phyloP scores from a whole-genome alignment of 1,140 invertebrate genomes.

The Prorops nasuta region DNA sequence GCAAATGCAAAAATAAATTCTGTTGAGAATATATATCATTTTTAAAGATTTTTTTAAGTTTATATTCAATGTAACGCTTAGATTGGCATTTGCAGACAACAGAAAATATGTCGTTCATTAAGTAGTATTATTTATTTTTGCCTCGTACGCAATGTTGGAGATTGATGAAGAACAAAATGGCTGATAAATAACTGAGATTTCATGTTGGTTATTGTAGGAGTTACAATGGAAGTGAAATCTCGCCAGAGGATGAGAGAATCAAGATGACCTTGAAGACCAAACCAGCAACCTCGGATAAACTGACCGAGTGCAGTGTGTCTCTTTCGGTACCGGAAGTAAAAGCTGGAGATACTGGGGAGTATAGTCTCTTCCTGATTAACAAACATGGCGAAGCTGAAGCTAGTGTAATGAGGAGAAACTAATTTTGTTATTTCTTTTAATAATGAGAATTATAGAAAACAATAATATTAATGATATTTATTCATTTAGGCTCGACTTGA shows the following conservation, averaged over 20 bases:
- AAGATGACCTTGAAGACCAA: constrained; percentile 60
- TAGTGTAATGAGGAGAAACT: constrained; percentile 58
- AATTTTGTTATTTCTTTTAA: neutral
- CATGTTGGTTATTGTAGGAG: constrained; percentile 39
- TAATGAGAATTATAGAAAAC: neutral
- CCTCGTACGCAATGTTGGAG: too few relatives aligned
- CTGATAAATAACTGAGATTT: too few relatives aligned
- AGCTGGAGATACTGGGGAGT: constrained; percentile 76
- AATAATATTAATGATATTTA: neutral
- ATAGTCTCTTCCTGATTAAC: constrained; percentile 76
- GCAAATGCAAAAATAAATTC: neutral
- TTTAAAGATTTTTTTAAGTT: neutral
- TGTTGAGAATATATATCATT: too few relatives aligned
- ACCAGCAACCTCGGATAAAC: constrained; percentile 68
- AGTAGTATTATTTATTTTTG: too few relatives aligned
- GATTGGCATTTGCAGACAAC: neutral
- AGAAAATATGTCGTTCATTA: constrained; percentile 8
- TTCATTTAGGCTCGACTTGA: constrained; percentile 69
- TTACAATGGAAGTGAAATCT: constrained; percentile 53
- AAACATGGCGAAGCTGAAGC: constrained; percentile 72
- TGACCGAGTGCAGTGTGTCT: constrained; percentile 73
- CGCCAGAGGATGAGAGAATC: constrained; percentile 50
- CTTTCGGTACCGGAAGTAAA: constrained; percentile 68
- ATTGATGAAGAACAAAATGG: too few relatives aligned
- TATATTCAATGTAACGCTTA: neutral